Percentiles rank a stretch among this genome's conserved stretches.
Conservation (phyloP, 2,888 invertebrate species). For the Stenodera caucasica region DNA sequence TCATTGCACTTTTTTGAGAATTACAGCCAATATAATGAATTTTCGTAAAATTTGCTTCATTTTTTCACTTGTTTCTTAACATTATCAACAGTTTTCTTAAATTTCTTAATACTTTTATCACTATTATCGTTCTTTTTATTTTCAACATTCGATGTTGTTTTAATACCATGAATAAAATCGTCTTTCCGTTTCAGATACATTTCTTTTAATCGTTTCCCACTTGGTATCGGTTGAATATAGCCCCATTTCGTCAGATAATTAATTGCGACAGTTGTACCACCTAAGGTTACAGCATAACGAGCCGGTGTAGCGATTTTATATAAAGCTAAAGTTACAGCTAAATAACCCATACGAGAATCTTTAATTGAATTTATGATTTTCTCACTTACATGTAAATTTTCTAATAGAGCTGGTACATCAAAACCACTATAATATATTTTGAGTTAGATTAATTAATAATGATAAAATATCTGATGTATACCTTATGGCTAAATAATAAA, state of each 20-base stretch:
- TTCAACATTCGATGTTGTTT: constrained; percentile 37
- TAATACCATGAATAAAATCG: constrained; percentile 60
- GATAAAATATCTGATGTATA: constrained; percentile 49
- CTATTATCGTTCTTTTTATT: constrained; percentile 37
- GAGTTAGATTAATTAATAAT: background rate
- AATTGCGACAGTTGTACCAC: constrained; percentile 84
- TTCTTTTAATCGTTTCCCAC: constrained; percentile 64
- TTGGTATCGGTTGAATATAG: constrained; percentile 80
- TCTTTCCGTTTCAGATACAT: constrained; percentile 66
- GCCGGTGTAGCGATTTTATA: constrained; percentile 93
- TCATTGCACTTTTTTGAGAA: background rate
- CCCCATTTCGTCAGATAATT: constrained; percentile 78
- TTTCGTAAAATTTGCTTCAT: too few species aligned
- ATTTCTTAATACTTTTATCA: constrained; percentile 37
- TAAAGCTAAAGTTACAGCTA: constrained; percentile 87
- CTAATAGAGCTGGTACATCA: constrained; percentile 79
- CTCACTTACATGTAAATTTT: constrained; percentile 78
- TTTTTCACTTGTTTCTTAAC: constrained; percentile 16
- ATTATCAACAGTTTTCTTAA: constrained; percentile 32
- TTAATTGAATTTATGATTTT: constrained; percentile 73
- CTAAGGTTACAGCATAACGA: constrained; percentile 90
- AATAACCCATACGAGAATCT: constrained; percentile 81
- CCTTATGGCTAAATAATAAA: constrained; percentile 87
- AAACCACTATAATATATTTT: constrained; percentile 74
- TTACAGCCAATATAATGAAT: too few species aligned